Base-by-base conservation (phyloP, 1,140 invertebrate genomes). In the Oncopodura yosiiana region DNA sequence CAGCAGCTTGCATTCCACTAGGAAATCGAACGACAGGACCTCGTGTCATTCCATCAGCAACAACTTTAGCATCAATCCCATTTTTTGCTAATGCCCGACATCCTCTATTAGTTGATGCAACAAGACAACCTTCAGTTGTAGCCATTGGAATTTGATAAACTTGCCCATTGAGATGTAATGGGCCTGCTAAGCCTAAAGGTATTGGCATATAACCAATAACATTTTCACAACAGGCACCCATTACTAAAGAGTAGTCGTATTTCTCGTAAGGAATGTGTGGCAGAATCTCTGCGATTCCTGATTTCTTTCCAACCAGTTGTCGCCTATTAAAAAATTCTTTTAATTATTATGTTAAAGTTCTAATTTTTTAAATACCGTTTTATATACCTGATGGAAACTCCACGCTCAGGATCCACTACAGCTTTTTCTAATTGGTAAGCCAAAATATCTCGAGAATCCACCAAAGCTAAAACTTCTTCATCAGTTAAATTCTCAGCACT, bases 171-270 rank as follows among this genome's bases (percentile, higher is more conserved):
- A 99, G 70, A 2, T 84, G 66, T 5, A 99, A 71, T 3, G 96
- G 96, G 8, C 96, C 96, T 5, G 88, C 94, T 59, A 94, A 81
- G 3, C 96, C 96, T 2, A 97, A 81, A 0, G 96, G 96, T 1
- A 99, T 78, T 19, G 94, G 94, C 49, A 98, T 79, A 70, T 94
- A 99, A 3, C 96, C 96, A 48, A 99, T 83, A 0, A 99, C 94
- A 73, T 99, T 99, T 70, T 99, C 95, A 73, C 95, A 99, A 68
- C 96, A 99, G 3, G 88, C 85, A 53, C 94, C 94, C 64, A 93
- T 73, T 3, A 96, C 85, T 69, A 82, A 82, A 29, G 75, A 78
- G 67, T 96, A 97, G 69, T 95, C 88, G 67, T 94, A 96, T 67
- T 86, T 78, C 37, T 78, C 75, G 65, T 85, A 95, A 0, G 92